phyloP scores from a whole-genome alignment of 2,113 vertebrate genomes.

The Tenrec ecaudatus region DNA sequence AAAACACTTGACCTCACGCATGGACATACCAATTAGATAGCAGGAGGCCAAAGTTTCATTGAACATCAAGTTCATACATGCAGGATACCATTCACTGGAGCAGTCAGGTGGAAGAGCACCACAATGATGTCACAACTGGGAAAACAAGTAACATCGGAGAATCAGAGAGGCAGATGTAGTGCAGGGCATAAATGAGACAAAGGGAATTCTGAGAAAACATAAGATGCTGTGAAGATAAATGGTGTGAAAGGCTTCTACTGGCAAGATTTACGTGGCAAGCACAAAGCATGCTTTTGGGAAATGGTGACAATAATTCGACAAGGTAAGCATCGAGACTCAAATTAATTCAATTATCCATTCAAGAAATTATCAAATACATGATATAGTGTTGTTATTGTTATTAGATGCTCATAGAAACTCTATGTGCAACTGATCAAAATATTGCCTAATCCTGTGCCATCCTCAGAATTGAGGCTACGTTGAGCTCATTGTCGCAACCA shows the following conservation, averaged over 20 bases:
- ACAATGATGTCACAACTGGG: background rate
- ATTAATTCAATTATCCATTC: background rate
- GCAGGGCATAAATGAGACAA: background rate
- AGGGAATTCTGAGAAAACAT: background rate
- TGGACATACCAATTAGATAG: background rate
- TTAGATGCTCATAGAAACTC: no score
- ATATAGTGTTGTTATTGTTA: no score
- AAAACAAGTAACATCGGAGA: background rate
- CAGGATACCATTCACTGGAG: background rate
- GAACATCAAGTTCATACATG: background rate
- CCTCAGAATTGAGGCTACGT: no score
- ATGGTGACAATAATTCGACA: background rate
- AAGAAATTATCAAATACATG: background rate
- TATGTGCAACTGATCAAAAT: no score
- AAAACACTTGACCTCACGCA: background rate
- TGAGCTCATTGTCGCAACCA: no score
- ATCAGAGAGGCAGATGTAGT: background rate
- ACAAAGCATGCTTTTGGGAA: background rate
- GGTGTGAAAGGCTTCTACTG: background rate
- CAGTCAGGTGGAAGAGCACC: background rate
- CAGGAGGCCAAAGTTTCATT: background rate
- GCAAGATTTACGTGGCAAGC: background rate
- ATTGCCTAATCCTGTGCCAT: no score
- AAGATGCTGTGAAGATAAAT: background rate
- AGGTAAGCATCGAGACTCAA: background rate